Conservation (phyloP, 2,888 invertebrate genomes). For the Exephanes ischioxanthus region DNA sequence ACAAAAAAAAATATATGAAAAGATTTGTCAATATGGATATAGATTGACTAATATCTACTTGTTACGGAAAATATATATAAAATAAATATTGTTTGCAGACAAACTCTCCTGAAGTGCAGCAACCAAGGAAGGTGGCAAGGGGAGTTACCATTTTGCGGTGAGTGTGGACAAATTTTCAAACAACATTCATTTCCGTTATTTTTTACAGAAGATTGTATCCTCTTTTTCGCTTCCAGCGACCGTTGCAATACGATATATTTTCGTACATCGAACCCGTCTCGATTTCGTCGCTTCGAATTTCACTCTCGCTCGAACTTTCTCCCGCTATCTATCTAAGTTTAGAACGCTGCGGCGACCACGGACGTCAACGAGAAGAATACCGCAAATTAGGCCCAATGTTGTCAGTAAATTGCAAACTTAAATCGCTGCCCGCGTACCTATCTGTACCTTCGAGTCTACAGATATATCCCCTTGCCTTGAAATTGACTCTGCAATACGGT, state of each 20-base stretch:
- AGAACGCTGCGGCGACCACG: slow-evolving; percentile 44
- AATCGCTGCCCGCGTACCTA: background rate
- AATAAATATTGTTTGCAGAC: slow-evolving; percentile 83
- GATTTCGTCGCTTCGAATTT: slow-evolving; percentile 31
- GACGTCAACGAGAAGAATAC: slow-evolving; percentile 42
- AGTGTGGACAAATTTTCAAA: slow-evolving; percentile 77
- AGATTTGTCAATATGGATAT: background rate
- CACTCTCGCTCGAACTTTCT: slow-evolving; percentile 62
- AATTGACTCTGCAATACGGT: background rate
- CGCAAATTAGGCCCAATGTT: slow-evolving; percentile 41
- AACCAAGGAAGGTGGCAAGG: slow-evolving; percentile 91
- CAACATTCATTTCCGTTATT: background rate
- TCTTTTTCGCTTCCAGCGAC: background rate
- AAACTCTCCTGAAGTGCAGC: slow-evolving; percentile 89
- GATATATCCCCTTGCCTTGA: background rate
- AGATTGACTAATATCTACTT: background rate
- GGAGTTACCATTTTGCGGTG: slow-evolving; percentile 94
- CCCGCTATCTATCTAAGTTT: slow-evolving; percentile 38
- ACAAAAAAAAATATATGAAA: background rate
- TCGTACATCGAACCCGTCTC: slow-evolving; percentile 45
- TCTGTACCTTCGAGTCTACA: background rate
- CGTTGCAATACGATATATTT: slow-evolving; percentile 37
- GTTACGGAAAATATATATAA: background rate
- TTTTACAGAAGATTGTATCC: background rate
- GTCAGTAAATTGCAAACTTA: slow-evolving; percentile 21